Conservation (phyloP, 2,888 invertebrate genomes). For the Epistrophella euchroma region DNA sequence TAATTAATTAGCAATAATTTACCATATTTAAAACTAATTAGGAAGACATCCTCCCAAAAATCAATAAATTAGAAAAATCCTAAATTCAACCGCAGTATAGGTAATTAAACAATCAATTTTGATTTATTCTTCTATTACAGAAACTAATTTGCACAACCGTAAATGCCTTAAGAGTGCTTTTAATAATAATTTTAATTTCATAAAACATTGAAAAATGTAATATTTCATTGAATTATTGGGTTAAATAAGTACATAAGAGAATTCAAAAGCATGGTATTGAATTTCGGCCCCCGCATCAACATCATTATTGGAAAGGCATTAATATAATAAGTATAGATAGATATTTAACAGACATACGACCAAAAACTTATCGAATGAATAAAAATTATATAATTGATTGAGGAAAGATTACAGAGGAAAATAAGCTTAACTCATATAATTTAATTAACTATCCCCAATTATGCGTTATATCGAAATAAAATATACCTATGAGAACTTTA, state of each 20-base stretch:
- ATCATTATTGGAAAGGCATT: too few species aligned
- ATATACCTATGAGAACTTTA: constrained; percentile 64
- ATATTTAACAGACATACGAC: background rate
- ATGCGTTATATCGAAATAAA: constrained; percentile 79
- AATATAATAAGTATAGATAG: too few species aligned
- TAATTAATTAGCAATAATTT: background rate
- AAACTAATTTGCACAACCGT: background rate
- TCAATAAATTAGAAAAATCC: background rate
- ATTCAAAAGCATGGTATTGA: too few species aligned
- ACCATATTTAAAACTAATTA: background rate
- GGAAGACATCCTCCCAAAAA: too few species aligned
- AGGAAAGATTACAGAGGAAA: constrained; percentile 75
- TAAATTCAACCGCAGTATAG: background rate
- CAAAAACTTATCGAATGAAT: background rate
- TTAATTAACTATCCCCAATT: constrained; percentile 82
- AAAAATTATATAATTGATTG: constrained; percentile 37
- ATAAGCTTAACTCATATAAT: constrained; percentile 80
- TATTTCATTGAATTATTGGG: background rate
- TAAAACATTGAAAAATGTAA: background rate
- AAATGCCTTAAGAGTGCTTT: background rate
- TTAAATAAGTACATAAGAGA: background rate
- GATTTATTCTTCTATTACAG: background rate
- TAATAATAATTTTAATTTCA: background rate
- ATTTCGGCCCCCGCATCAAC: too few species aligned
- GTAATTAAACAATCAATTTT: background rate